phyloP scores from a whole-genome alignment of 2,888 invertebrate genomes.

The Adelphocoris suturalis region DNA sequence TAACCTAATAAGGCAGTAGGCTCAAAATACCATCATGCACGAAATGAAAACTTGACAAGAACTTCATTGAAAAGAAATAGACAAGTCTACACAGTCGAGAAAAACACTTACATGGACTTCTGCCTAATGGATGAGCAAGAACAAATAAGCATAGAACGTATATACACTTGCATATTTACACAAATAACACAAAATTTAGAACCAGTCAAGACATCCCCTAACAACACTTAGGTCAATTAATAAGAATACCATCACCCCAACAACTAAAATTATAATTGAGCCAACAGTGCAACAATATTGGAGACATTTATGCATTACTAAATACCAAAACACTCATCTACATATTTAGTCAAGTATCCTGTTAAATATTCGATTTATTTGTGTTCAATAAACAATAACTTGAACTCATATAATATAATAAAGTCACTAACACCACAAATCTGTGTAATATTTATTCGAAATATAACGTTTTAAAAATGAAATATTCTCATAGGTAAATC shows the following conservation, averaged over 20 bases:
- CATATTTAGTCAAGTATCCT: too few species aligned
- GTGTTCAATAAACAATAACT: too few species aligned
- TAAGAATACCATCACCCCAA: not conserved
- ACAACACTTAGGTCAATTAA: not conserved
- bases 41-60: not conserved
- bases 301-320: constrained; percentile 1
- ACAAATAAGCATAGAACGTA: constrained; percentile 72
- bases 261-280: not conserved
- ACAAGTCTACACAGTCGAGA: constrained; percentile 44
- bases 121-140: constrained; percentile 80
- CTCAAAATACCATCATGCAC: not conserved
- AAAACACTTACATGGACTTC: constrained; percentile 86
- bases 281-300: constrained; percentile 6
- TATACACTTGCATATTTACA: constrained; percentile 56
- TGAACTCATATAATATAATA: too few species aligned
- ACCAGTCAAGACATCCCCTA: constrained; percentile 31
- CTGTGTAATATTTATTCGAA: too few species aligned
- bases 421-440: too few species aligned
- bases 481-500: too few species aligned
- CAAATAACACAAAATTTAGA: constrained; percentile 19
- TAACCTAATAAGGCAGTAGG: too few species aligned
- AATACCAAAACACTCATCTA: not conserved
- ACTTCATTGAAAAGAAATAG: constrained; percentile 3
- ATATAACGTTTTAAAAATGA: too few species aligned
- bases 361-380: too few species aligned